A percentile compares a stretch with the other conserved stretches of the same genome.
These are phyloP conservation scores for Enteromius argenteus DNA, from an alignment of 2,797 vertebrate species.

Conservation along the genomic window DNA sequence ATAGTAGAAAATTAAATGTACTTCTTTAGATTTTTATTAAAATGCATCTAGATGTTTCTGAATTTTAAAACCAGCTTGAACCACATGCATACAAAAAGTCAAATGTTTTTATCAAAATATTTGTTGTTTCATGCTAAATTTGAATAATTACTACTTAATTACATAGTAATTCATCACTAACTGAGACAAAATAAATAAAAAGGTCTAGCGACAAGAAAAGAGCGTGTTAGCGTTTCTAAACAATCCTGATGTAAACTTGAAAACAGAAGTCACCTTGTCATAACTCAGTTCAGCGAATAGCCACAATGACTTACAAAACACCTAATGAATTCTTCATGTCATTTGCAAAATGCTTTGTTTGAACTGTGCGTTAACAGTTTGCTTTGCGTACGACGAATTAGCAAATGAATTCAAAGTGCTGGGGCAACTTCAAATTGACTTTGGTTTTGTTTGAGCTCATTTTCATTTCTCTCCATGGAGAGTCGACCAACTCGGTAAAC, in stretches of 20 bases:
- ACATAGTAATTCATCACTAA: neutral
- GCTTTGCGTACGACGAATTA: conserved; percentile 57
- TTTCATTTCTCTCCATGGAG: conserved; percentile 71
- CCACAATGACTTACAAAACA: conserved; percentile 21
- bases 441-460: conserved; percentile 62
- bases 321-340: conserved; percentile 55
- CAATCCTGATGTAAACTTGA: neutral
- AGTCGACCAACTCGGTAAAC: conserved; percentile 70
- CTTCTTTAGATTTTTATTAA: neutral
- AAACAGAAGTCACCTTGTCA: conserved; percentile 20
- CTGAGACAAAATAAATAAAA: neutral
- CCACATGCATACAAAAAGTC: neutral
- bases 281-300: neutral
- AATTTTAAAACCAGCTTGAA: neutral
- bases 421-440: conserved; percentile 73
- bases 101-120: neutral
- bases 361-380: conserved; percentile 66
- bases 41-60: neutral
- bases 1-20: neutral
- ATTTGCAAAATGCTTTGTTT: conserved; percentile 73
- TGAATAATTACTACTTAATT: neutral
- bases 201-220: neutral
- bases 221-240: neutral
- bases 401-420: conserved; percentile 66
- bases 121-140: neutral